phyloP scores from a whole-genome alignment of 1,140 invertebrate genomes.

The Zophobas morio region DNA sequence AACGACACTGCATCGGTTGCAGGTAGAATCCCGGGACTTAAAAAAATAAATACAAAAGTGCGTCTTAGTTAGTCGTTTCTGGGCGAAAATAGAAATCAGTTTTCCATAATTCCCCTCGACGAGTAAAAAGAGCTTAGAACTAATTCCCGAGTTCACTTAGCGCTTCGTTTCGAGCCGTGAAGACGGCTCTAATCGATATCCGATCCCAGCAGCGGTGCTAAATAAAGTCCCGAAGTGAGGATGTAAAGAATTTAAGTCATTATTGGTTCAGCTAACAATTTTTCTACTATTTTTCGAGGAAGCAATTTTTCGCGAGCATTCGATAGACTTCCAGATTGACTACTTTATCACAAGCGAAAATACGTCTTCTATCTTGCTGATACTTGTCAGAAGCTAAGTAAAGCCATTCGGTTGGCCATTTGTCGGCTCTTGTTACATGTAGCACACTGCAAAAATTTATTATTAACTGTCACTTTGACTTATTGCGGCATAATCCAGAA shows the following conservation, averaged over 20 bases:
- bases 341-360: constrained; percentile 31
- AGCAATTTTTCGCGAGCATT: constrained; percentile 14
- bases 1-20: too few relatives aligned
- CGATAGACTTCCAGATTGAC: constrained; percentile 26
- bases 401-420: constrained; percentile 34
- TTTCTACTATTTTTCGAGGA: not conserved
- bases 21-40: too few relatives aligned
- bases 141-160: too few relatives aligned
- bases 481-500: not conserved
- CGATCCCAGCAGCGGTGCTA: not conserved
- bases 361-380: constrained; percentile 40
- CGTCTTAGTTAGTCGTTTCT: too few relatives aligned
- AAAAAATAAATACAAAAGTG: too few relatives aligned
- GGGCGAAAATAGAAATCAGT: too few relatives aligned
- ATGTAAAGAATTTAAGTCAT: not conserved
- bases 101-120: too few relatives aligned
- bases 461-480: constrained; percentile 37
- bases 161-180: not conserved
- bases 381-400: constrained; percentile 39
- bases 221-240: not conserved
- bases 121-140: too few relatives aligned
- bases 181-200: constrained; percentile 1
- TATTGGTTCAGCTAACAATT: not conserved
- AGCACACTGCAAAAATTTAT: constrained; percentile 6
- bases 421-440: constrained; percentile 33